Evolutionary conservation across 1,140 invertebrate species (phyloP), one percentile per base, ranked within the genome.

Genomic region (Subanguina moxae): DNA sequence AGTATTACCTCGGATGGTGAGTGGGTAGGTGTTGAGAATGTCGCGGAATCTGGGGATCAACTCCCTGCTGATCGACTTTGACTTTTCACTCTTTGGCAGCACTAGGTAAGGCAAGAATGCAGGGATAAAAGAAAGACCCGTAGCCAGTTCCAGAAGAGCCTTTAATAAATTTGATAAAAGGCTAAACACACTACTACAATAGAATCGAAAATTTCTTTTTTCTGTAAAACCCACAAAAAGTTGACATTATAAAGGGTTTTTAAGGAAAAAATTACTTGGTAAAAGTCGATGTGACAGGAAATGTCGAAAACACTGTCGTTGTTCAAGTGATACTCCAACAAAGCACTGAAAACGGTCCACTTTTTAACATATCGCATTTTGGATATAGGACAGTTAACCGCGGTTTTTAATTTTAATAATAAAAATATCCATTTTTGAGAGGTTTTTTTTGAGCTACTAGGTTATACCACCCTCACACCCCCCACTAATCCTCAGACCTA

Each of bases 291-390:
- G 46, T 80, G 81, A 43, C 83, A 73, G 21, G 67, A 70, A 11
- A 82, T 71, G 56, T 82, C 80, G 42, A 83, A 78, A 11, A 82
- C 73, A 38, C 62, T 67, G 46, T 82, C 80, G 64, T 82, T 82
- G 19, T 71, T 76, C 48, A 81, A 28, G 62, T 78, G 76, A 62
- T 80, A 80, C 23, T 78, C 78, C n/a, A 80, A 42, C 43, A 80
- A 43, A 32, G 65, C 61, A 9, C 76, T 58, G 38, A 74, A 57
- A 11, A 23, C 38, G 64, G 45, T 15, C 71, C 71, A 0, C 67
- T 64, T 8, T 58, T 63, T 28, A 70, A 30, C 0, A 64, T 42
- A 15, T 74, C 42, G 15, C 62, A 21, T n/a, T 38, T 38, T 38
- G 11, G n/a, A n/a, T n/a, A n/a, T n/a, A n/a, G n/a, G n/a, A n/a